phyloP scores from a whole-genome alignment of 2,888 invertebrate genomes.

The Lycocerus yunnanus region DNA sequence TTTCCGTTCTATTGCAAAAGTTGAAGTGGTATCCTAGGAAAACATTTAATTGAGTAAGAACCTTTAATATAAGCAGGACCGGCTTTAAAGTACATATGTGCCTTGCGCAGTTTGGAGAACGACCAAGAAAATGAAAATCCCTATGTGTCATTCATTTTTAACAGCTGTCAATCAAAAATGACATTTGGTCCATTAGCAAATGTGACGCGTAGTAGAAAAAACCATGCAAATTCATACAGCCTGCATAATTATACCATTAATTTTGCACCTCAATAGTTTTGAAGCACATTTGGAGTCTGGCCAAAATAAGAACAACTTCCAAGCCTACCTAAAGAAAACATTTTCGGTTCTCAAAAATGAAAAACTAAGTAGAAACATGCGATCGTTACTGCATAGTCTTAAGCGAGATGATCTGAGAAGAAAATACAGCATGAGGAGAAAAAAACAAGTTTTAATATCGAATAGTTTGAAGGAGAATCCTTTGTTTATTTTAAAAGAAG shows the following conservation, averaged over 20 bases:
- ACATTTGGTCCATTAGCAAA: background rate
- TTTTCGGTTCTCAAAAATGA: background rate
- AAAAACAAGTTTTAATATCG: background rate
- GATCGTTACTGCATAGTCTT: background rate
- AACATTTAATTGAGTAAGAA: no score
- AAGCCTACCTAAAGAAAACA: background rate
- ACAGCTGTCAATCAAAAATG: background rate
- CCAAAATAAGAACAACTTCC: background rate
- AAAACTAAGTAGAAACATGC: slow-evolving; percentile 4
- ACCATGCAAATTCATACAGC: background rate
- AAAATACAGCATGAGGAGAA: background rate
- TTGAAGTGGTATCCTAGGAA: no score
- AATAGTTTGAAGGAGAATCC: background rate
- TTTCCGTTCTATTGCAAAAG: no score
- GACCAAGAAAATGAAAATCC: no score
- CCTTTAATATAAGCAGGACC: no score
- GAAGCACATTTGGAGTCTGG: background rate
- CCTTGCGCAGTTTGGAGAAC: no score
- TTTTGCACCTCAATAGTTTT: background rate
- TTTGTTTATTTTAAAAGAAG: background rate
- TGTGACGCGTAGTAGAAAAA: background rate
- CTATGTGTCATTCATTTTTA: no score
- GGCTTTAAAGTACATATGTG: no score
- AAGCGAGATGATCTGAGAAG: background rate
- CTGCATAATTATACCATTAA: background rate